Percentiles rank a stretch among this genome's conserved stretches.
These are phyloP conservation scores for Oncopodura yosiiana DNA, from an alignment of 1,140 invertebrate species.

Conservation along the genomic window DNA sequence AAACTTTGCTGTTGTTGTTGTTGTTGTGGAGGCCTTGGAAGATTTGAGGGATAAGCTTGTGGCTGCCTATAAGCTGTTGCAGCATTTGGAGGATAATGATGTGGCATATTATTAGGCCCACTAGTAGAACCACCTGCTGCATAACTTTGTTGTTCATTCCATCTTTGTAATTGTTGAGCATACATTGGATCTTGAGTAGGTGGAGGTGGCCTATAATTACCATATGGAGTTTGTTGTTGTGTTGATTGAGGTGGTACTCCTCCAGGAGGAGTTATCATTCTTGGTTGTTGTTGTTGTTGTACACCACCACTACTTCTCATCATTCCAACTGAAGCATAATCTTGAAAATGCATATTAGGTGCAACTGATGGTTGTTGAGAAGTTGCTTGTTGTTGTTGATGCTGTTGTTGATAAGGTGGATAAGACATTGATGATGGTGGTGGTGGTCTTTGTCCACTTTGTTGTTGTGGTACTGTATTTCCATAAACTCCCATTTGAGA, in stretches of 20 bases:
- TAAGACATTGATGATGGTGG: conserved; percentile 31
- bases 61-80: conserved; percentile 30
- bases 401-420: conserved; percentile 30
- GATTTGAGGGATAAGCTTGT: conserved; percentile 29
- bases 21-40: conserved; percentile 24
- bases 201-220: conserved; percentile 40
- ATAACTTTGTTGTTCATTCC: conserved; percentile 42
- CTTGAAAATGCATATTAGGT: conserved; percentile 33
- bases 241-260: conserved; percentile 29
- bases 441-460: conserved; percentile 2
- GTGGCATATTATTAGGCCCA: conserved; percentile 25
- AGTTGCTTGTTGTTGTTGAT: too few species aligned
- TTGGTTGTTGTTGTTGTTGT: conserved; percentile 28
- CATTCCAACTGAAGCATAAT: conserved; percentile 27
- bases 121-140: conserved; percentile 33
- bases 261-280: conserved; percentile 27
- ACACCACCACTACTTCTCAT: conserved; percentile 12
- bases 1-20: conserved; percentile 27
- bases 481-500: too few species aligned
- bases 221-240: conserved; percentile 41
- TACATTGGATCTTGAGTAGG: conserved; percentile 27
- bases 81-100: conserved; percentile 34
- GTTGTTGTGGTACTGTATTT: conserved; percentile 18
- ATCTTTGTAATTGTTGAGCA: conserved; percentile 32
- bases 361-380: conserved; percentile 5